Percentiles rank a stretch among this genome's conserved stretches.
These are phyloP conservation scores for Rhyacophila brunnea DNA, from an alignment of 1,140 invertebrate species.

Conservation along the genomic window DNA sequence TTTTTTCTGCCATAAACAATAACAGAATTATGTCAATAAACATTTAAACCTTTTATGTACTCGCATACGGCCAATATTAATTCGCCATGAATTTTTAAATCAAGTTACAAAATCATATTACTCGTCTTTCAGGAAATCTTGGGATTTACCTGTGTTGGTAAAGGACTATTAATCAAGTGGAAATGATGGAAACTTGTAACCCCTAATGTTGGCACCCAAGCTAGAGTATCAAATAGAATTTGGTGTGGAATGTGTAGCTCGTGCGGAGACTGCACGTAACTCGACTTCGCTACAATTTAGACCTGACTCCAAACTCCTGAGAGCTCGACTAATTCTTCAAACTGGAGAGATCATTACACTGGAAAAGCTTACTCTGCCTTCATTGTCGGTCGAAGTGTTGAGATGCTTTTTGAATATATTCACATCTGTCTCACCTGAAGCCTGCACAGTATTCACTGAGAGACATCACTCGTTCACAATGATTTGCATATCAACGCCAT, in stretches of 20 bases:
- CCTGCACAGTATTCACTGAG: slow-evolving; percentile 48
- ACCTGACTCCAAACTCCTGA: slow-evolving; percentile 44
- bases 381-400: slow-evolving; percentile 42
- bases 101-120: no score
- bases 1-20: no score
- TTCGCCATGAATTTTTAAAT: no score
- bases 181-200: slow-evolving; percentile 31
- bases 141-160: no score
- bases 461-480: slow-evolving; percentile 45
- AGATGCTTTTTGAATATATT: slow-evolving; percentile 46
- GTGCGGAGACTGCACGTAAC: slow-evolving; percentile 45
- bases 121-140: no score
- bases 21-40: no score
- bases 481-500: slow-evolving; percentile 39
- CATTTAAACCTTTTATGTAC: no score
- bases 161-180: no score
- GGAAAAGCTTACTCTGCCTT: slow-evolving; percentile 43
- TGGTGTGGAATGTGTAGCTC: slow-evolving; percentile 48
- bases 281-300: slow-evolving; percentile 50
- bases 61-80: no score
- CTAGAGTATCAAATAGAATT: slow-evolving; percentile 50
- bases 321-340: slow-evolving; percentile 43
- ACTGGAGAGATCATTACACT: slow-evolving; percentile 44
- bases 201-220: slow-evolving; percentile 45
- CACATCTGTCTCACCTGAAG: slow-evolving; percentile 37